Evolutionary conservation across 2,797 vertebrate genomes (phyloP).

Genomic region (Chaenodraco wilsoni): DNA sequence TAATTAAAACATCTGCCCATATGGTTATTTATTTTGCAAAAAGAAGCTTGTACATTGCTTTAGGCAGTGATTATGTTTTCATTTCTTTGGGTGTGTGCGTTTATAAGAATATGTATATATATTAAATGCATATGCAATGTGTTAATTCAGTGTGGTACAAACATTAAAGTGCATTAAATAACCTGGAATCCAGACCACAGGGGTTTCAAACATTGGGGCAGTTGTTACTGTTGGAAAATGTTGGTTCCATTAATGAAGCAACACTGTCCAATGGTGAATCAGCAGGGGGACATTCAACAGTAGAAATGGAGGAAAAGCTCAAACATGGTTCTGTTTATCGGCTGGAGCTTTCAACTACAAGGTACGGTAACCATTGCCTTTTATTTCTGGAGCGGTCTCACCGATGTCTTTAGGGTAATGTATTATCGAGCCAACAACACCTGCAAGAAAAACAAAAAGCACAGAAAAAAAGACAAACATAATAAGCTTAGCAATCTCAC

Average conservation of each 20-base stretch:
- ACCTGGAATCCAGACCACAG: neutral
- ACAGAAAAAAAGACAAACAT: neutral
- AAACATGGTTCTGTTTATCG: neutral
- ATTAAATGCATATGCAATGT: neutral
- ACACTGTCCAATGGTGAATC: neutral
- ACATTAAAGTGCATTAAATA: conserved; percentile 42
- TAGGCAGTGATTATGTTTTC: neutral
- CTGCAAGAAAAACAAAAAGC: conserved; percentile 53
- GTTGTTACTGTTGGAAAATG: neutral
- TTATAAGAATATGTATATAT: neutral
- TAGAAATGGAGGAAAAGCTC: neutral
- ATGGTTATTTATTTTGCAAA: neutral
- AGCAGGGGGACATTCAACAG: neutral
- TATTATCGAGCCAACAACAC: conserved; percentile 80
- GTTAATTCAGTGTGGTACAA: conserved; percentile 8
- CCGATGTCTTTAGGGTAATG: conserved; percentile 74
- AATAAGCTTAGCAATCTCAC: neutral
- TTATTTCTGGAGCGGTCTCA: conserved; percentile 15
- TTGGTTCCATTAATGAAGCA: conserved; percentile 12
- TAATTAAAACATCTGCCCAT: neutral
- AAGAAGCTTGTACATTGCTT: neutral
- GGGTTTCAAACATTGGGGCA: neutral
- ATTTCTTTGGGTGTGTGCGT: neutral
- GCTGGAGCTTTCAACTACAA: conserved; percentile 37
- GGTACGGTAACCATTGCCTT: conserved; percentile 21